Evolutionary conservation across 2,797 vertebrate genomes (phyloP).

Genomic region (Crocidura indochinensis): DNA sequence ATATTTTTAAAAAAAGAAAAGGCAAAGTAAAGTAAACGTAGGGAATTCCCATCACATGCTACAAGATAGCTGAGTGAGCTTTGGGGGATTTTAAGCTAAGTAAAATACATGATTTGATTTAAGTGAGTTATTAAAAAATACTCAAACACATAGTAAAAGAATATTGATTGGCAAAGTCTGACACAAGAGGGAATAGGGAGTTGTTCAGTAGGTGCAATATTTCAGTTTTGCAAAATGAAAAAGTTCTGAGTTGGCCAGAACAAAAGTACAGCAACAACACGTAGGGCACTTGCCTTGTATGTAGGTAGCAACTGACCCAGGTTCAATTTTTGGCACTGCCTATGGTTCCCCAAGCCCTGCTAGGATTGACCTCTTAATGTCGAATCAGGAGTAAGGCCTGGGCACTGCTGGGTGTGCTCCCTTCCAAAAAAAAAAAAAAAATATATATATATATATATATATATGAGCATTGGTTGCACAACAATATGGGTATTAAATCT

Average conservation of each 20-base stretch:
- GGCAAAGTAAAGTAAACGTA: slow-evolving; percentile 10
- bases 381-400: too few species aligned
- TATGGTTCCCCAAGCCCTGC: too few species aligned
- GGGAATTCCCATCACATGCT: slow-evolving; percentile 33
- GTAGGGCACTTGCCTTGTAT: too few species aligned
- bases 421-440: too few species aligned
- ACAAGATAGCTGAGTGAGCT: not conserved
- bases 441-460: too few species aligned
- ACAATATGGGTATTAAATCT: slow-evolving; percentile 20
- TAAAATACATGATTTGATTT: slow-evolving; percentile 50
- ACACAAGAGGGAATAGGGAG: not conserved
- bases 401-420: too few species aligned
- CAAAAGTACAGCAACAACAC: too few species aligned
- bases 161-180: slow-evolving; percentile 12
- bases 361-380: too few species aligned
- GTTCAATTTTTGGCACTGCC: too few species aligned
- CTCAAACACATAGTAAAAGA: slow-evolving; percentile 25
- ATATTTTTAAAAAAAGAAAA: not conserved
- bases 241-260: not conserved
- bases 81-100: slow-evolving; percentile 13
- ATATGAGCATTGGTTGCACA: not conserved
- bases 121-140: slow-evolving; percentile 11
- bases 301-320: too few species aligned
- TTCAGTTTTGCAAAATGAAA: slow-evolving; percentile 49
- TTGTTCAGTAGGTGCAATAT: not conserved